Base-by-base conservation (phyloP, 2,113 vertebrate genomes). In the Hyla sarda region DNA sequence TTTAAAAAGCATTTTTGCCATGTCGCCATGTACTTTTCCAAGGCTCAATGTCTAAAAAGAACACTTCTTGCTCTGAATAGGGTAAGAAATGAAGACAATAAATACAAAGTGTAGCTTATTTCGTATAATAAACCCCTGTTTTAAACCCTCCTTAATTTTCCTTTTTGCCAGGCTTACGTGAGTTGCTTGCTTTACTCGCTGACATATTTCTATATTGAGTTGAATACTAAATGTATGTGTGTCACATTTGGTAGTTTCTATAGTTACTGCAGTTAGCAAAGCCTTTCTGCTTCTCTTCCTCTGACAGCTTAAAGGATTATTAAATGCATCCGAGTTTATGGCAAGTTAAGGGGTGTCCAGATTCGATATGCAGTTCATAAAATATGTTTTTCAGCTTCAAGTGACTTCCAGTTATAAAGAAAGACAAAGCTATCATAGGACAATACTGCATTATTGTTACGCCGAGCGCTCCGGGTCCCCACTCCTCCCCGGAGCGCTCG, bases 261-360 rank as follows among this genome's bases (percentile, higher is more conserved):
- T 83, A 83, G 82, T 83, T 83, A 83, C 82, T 73, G 50, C 69
- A 73, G 69, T 83, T 74, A 73, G 82, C 52, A 83, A 75, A 73
- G 69, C 25, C 47, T 82, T 67, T 82, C 62, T 67, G 60, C 50
- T 83, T 83, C 50, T 73, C 21, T 74, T 50, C 50, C n/a, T 74
- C 50, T 83, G 82, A 83, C 82, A 83, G 82, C 52, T 73, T 74
- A 74, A 83, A 60, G 69, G 67, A 83, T 83, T 73, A 83, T 83
- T 83, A 83, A 72, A 83, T 74, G 71, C 69, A 83, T 83, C 69
- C 74, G 82, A 83, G 69, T 83, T 83, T 75, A 83, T 52, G 28
- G 82, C 71, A 74, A 83, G 23, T 83, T 73, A 83, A 83, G 82
- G 82, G 69, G 37, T 58, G 52, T 83, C 71, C 48, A 74, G 52